A percentile compares a stretch with the other conserved stretches of the same genome.
phyloP scores from a whole-genome alignment of 2,797 vertebrate genomes.

The Arnoldichthys spilopterus region DNA sequence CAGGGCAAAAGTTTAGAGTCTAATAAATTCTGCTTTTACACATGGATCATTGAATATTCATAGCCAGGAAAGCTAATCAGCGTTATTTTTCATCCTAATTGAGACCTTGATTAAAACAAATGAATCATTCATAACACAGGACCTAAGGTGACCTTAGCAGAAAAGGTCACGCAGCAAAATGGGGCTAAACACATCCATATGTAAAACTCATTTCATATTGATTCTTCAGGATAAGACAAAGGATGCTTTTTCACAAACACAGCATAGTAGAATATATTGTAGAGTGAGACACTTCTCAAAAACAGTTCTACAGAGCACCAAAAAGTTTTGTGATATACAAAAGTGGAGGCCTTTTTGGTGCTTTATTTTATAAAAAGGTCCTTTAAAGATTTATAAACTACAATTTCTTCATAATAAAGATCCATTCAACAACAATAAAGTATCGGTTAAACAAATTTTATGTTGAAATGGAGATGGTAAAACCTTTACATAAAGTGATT shows the following conservation, averaged over 20 bases:
- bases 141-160: neutral
- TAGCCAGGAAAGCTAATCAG: conserved; percentile 30
- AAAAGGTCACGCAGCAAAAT: neutral
- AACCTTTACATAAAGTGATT: no score
- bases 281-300: no score
- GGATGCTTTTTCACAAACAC: neutral
- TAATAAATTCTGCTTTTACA: conserved; percentile 51
- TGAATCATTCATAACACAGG: conserved; percentile 15
- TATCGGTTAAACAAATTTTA: no score
- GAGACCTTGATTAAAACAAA: conserved; percentile 39
- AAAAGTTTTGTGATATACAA: no score
- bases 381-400: no score
- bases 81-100: conserved; percentile 44
- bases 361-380: no score
- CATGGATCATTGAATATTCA: conserved; percentile 36
- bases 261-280: no score
- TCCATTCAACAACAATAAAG: no score
- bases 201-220: conserved; percentile 4
- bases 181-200: conserved; percentile 26
- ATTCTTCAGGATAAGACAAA: conserved; percentile 6
- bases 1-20: conserved; percentile 47
- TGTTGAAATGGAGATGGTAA: no score
- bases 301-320: neutral
- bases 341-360: no score
- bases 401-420: no score